Evolutionary conservation across 2,888 invertebrate species (phyloP), one percentile per base, ranked within the genome.

Genomic region (Drosophila pseudotalamancana): DNA sequence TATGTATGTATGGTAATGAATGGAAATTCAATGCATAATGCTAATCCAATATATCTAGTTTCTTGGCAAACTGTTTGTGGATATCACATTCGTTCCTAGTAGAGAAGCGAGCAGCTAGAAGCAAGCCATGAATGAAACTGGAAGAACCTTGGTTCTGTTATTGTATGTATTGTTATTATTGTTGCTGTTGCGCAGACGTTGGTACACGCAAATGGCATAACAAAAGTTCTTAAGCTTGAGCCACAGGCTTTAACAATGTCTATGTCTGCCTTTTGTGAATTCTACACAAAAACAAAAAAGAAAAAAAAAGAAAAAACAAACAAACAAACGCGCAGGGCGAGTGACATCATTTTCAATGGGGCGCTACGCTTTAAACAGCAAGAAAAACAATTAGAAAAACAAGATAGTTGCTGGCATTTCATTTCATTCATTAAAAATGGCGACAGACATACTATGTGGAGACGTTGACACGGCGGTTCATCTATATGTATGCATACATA

Each of bases 361-460:
- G 54, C 63, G 59, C 46, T 53, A 59, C 61, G 61, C 65, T 79
- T 84, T 74, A 77, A 80, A 74, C 72, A 69, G 48, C 43, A 79
- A 72, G 62, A 80, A 62, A 74, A 78, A 63, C 82, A 85, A 85
- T 76, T 72, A 72, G 72, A 61, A 64, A 64, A 74, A 73, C 63
- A 74, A 71, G 67, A 66, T 53, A 72, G 72, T 70, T 51, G 56
- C 63, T 66, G 80, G 74, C 77, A 81, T 83, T 74, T 65, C 69
- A 73, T 75, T 86, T 83, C 88, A 88, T 88, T 85, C 87, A 88
- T 86, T 85, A 86, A 88, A 80, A 63, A 70, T 70, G 87, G 77
- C 82, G 84, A 85, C 83, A 77, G 77, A 85, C 83, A 65, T 77
- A 71, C 77, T 69, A 69, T 67, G 63, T 56, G 82, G 82, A 81